Base-by-base conservation (phyloP, 2,888 invertebrate genomes). In the Ormyrus labotus region DNA sequence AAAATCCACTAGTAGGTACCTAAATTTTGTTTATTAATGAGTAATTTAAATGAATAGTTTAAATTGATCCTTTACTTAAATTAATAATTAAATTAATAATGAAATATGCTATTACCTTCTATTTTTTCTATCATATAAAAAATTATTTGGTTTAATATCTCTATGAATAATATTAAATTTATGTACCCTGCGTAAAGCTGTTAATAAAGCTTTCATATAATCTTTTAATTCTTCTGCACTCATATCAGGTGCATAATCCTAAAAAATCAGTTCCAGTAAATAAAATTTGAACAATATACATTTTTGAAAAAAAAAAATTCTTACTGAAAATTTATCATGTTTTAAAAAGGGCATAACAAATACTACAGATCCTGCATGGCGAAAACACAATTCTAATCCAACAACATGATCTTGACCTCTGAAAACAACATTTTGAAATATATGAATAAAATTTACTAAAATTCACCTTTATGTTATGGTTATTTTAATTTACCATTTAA, bases 101-200 rank as follows among this genome's bases (percentile, higher is more conserved):
- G 83, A 83, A 19, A 19, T 19, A 19, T 19, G 19, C 19, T 2
- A 19, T 87, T 88, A 94, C 94, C 92, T 93, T 84, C 92, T 92
- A 81, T 93, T 93, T 50, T 92, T 92, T 11, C 96, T 92, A 90
- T 97, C 95, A 88, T 96, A 97, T 9, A 98, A 92, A 90, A 98
- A 98, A 92, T 98, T 98, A 91, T 95, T 96, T 1, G 98, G 98
- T 91, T 98, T 98, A 61, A 98, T 94, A 88, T 98, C 98, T 76
- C 98, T 92, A 89, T 98, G 98, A 81, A 98, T 97, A 82, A 98
- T 94, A 82, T 95, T 94, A 89, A 95, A 95, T 64, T 94, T 93
- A 91, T 98, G 98, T 78, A 98, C 96, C 86, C 96, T 94, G 6
- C 93, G 92, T 84, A 98, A 91, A 5, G 98, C 96, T 61, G 94